Evolutionary conservation across 2,797 vertebrate genomes (phyloP), one percentile per base, ranked within the genome.

Genomic region (Microcaecilia unicolor): DNA sequence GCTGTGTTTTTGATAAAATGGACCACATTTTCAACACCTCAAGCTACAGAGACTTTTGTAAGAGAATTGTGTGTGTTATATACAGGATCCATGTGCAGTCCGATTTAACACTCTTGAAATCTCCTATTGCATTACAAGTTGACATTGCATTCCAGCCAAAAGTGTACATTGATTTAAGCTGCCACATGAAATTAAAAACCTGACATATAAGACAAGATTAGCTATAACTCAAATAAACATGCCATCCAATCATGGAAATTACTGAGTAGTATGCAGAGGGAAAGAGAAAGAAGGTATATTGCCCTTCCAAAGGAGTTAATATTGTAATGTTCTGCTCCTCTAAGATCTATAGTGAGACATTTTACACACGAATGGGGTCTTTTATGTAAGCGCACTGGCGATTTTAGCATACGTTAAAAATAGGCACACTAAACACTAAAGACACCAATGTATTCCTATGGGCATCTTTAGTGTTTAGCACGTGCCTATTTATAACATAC

Each of bases 1-100:
- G 70, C 76, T 81, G 74, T 59, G 34, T 52, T 74, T 74, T 64
- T 78, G 64, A 37, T 60, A 53, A 68, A 53, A 48, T 13, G 52
- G 61, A 55, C 56, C 63, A 60, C 43, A 32, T 70, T 78, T 80
- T 83, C 73, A 76, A 73, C 77, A 80, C 73, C 72, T 80, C 30
- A 48, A 73, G 67, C 54, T 48, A 64, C 46, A 55, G 54, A 70
- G 61, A 67, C 70, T 48, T 72, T 78, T 76, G 67, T 63, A 67
- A 16, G 44, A 50, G 63, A 47, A 62, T 75, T 67, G 56, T 62
- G 41, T 53, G 52, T 40, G 20, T 61, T 61, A 29, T 46, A 44
- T n/a, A n/a, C n/a, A n/a, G n/a, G 39, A 64, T 72, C 62, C 37
- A 43, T 4, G 27, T 65, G 50, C 42, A 63, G 63, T 49, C 9